phyloP scores from a whole-genome alignment of 2,888 invertebrate genomes.

The Charanyca ferruginea region DNA sequence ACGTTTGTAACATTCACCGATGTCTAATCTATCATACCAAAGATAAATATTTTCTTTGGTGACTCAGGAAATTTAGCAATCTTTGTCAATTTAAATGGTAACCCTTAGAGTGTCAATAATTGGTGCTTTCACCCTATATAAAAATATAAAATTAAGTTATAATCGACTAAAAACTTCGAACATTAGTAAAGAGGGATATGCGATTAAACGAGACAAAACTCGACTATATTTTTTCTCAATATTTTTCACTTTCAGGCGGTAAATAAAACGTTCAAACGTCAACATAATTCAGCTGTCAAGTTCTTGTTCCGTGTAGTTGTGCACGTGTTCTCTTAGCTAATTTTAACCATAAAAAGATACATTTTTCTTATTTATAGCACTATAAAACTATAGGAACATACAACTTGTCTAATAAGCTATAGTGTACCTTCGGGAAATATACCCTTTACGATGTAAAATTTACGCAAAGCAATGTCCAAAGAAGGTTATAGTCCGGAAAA shows the following conservation, averaged over 20 bases:
- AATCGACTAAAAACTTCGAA: slow-evolving; percentile 27
- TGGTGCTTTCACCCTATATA: too few species aligned
- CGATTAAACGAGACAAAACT: not conserved
- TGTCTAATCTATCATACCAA: too few species aligned
- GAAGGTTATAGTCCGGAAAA: slow-evolving; percentile 89
- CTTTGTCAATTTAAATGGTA: too few species aligned
- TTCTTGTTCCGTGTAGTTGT: slow-evolving; percentile 66
- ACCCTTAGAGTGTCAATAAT: too few species aligned
- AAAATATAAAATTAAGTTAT: not conserved
- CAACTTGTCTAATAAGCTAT: not conserved
- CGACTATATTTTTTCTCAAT: not conserved
- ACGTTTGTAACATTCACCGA: too few species aligned
- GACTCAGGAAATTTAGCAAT: too few species aligned
- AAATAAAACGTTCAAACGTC: slow-evolving; percentile 38
- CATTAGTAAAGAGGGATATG: not conserved
- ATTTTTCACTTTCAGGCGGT: slow-evolving; percentile 6
- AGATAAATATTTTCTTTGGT: too few species aligned
- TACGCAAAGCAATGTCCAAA: slow-evolving; percentile 83
- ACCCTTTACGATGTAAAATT: slow-evolving; percentile 67
- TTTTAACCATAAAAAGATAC: slow-evolving; percentile 22
- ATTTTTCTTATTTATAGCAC: slow-evolving; percentile 12
- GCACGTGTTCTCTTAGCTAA: slow-evolving; percentile 71
- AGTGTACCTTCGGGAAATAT: slow-evolving; percentile 12
- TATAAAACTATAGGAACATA: not conserved
- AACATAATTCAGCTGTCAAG: slow-evolving; percentile 27